These are phyloP conservation scores for Styela clava DNA, from an alignment of 23 tunicate species.

Conservation along the genomic window DNA sequence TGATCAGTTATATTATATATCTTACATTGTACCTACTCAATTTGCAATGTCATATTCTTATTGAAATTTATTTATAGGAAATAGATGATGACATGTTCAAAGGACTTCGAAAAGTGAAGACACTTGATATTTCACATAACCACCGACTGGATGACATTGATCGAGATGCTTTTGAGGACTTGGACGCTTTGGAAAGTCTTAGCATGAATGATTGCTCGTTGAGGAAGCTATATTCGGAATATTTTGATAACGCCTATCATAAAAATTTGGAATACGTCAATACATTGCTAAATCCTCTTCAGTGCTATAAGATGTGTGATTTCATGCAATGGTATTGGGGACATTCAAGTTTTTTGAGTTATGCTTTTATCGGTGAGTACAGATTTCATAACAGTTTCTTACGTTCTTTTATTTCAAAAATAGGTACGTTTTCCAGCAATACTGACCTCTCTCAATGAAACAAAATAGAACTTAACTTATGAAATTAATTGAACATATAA, in stretches of 20 bases:
- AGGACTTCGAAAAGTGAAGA: neutral
- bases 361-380: slow-evolving; percentile 3
- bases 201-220: neutral
- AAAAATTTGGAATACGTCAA: slow-evolving; percentile 6
- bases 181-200: neutral
- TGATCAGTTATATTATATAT: no score
- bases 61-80: no score
- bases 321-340: slow-evolving; percentile 19
- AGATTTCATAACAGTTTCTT: neutral
- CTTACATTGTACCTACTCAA: no score
- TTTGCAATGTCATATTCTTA: no score
- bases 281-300: slow-evolving; percentile 15
- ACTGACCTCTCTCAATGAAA: no score
- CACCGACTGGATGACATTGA: neutral
- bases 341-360: neutral
- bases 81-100: slow-evolving; percentile 13
- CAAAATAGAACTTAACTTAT: no score
- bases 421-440: no score
- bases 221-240: neutral
- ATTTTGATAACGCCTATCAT: slow-evolving; percentile 4
- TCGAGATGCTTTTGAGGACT: slow-evolving; percentile 10
- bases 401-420: no score
- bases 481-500: no score
- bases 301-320: slow-evolving; percentile 19
- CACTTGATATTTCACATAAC: neutral